These are phyloP conservation scores for Ovis canadensis DNA, from an alignment of 2,113 vertebrate genomes.

Conservation along the genomic window DNA sequence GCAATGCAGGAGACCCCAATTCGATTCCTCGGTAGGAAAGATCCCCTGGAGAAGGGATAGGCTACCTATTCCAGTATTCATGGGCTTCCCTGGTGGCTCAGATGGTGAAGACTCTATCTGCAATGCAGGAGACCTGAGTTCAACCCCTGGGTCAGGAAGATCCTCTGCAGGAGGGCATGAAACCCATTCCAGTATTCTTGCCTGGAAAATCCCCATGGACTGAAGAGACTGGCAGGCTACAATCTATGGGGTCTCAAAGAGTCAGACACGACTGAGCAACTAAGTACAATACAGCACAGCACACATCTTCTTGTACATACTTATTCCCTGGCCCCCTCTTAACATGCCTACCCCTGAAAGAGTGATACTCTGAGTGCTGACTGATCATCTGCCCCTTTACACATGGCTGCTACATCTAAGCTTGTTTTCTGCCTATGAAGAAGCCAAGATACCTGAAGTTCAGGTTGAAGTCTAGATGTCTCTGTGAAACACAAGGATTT, in stretches of 20 bases:
- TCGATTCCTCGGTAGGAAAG: rapidly evolving
- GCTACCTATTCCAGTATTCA: neutral
- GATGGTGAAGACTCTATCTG: neutral
- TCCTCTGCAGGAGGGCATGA: neutral
- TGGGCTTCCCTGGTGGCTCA: neutral
- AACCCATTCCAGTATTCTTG: neutral
- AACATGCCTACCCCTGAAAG: neutral
- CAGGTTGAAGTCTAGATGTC: neutral
- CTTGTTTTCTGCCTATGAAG: neutral
- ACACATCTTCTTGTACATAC: neutral
- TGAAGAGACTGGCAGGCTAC: neutral
- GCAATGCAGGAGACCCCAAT: neutral
- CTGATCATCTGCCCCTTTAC: neutral
- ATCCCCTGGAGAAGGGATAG: neutral
- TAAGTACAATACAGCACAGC: neutral
- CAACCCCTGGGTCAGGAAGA: neutral
- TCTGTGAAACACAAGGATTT: neutral
- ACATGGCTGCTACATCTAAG: neutral
- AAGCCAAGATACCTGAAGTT: neutral
- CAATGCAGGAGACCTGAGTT: neutral
- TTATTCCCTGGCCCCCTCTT: neutral
- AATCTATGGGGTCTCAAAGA: neutral
- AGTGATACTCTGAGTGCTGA: neutral
- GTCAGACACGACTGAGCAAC: neutral
- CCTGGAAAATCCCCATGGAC: neutral